A percentile compares a stretch with the other conserved stretches of the same genome.
phyloP scores from a whole-genome alignment of 2,888 invertebrate species.

The Malthinus flaveolus region DNA sequence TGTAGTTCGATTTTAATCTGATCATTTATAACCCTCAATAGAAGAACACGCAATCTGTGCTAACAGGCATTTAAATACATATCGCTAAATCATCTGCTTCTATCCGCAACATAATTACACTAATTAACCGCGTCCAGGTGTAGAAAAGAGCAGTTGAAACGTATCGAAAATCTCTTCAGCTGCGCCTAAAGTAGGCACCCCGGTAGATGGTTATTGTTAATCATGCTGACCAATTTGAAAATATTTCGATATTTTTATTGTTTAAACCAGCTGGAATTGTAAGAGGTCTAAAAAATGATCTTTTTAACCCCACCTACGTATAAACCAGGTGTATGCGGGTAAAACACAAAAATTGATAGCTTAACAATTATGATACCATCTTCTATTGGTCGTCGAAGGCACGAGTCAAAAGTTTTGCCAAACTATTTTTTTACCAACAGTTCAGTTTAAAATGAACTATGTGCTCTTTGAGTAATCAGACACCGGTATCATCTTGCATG shows the following conservation, averaged over 20 bases:
- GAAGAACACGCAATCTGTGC: neutral
- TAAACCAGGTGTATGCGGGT: slow-evolving; percentile 55
- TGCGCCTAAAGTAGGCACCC: slow-evolving; percentile 21
- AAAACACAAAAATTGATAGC: slow-evolving; percentile 41
- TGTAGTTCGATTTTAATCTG: too few relatives aligned
- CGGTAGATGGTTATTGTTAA: slow-evolving; percentile 20
- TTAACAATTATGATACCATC: slow-evolving; percentile 41
- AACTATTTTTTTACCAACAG: slow-evolving; percentile 8
- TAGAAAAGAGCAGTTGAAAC: neutral
- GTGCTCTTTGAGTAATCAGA: slow-evolving; percentile 32
- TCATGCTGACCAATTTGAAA: slow-evolving; percentile 29
- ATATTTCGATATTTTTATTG: slow-evolving; percentile 16
- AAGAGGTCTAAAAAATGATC: slow-evolving; percentile 39
- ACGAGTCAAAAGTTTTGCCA: slow-evolving; percentile 38
- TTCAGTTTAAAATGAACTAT: slow-evolving; percentile 17
- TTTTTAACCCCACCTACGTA: slow-evolving; percentile 43
- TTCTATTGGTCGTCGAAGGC: slow-evolving; percentile 37
- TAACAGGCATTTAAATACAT: neutral
- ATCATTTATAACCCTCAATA: neutral
- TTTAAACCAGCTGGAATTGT: slow-evolving; percentile 38
- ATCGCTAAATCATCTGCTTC: slow-evolving; percentile 11
- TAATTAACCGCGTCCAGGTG: slow-evolving; percentile 1
- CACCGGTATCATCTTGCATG: slow-evolving; percentile 37
- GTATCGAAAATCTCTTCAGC: slow-evolving; percentile 28
- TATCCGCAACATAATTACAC: slow-evolving; percentile 1